Conservation (phyloP, 2,113 vertebrate genomes). For the Lasiurus cinereus region DNA sequence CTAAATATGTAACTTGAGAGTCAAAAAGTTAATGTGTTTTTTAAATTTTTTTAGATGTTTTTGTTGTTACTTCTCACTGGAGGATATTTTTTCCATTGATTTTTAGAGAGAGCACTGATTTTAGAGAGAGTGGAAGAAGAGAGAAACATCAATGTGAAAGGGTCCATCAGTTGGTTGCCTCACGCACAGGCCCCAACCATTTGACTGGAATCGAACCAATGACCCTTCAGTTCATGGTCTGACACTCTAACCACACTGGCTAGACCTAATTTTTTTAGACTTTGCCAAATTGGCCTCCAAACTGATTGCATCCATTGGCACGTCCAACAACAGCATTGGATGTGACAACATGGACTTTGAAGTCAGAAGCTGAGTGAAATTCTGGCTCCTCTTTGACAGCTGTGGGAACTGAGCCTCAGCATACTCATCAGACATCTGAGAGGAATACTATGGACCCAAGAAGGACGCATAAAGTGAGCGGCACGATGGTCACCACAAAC, state of each 20-base stretch:
- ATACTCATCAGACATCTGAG: neutral
- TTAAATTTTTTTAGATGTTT: neutral
- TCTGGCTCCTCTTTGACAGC: neutral
- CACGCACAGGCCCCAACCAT: too few relatives aligned
- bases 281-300: conserved; percentile 23
- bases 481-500: neutral
- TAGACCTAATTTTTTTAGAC: neutral
- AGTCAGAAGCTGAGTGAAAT: neutral
- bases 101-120: too few relatives aligned
- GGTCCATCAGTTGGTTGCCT: too few relatives aligned
- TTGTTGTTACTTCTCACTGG: too few relatives aligned
- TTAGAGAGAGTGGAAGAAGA: too few relatives aligned
- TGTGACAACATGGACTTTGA: neutral
- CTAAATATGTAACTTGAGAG: conserved; percentile 43
- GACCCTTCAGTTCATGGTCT: too few relatives aligned
- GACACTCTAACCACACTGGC: too few relatives aligned
- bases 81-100: too few relatives aligned
- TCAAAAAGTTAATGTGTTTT: neutral
- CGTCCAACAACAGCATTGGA: neutral
- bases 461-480: neutral
- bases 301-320: neutral
- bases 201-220: too few relatives aligned
- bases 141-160: too few relatives aligned
- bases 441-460: neutral
- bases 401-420: neutral